Conservation (phyloP, 2,113 vertebrate genomes). For the Micromys minutus region DNA sequence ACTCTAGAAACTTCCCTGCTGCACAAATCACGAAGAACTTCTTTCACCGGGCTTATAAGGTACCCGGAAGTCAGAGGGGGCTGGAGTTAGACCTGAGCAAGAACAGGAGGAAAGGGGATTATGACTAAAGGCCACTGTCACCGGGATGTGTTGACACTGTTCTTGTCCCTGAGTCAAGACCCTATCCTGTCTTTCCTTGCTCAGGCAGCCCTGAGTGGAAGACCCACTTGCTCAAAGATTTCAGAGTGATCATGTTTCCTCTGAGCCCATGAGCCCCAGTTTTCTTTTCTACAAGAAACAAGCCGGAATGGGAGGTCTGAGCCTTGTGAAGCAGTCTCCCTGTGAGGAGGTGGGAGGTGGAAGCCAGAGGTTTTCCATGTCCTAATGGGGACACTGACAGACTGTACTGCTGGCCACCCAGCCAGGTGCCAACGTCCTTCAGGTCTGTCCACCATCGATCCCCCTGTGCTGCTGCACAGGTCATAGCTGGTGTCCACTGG, state of each 20-base stretch:
- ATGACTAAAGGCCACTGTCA: background rate
- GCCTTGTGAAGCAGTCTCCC: fast-evolving
- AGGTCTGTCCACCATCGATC: background rate
- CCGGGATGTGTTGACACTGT: background rate
- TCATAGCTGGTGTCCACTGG: background rate
- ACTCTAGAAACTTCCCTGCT: fast-evolving
- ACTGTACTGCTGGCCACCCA: background rate
- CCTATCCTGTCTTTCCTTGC: background rate
- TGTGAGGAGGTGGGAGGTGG: too few relatives aligned
- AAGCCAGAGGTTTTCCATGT: background rate
- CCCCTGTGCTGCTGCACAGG: background rate
- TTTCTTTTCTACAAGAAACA: background rate
- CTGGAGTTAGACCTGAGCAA: background rate
- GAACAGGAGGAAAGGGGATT: fast-evolving
- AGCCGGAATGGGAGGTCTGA: background rate
- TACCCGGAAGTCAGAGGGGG: background rate
- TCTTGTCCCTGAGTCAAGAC: background rate
- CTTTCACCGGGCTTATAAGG: background rate
- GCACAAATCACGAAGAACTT: fast-evolving
- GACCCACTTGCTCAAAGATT: background rate
- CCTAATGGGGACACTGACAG: too few relatives aligned
- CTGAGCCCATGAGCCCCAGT: background rate
- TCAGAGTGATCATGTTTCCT: background rate
- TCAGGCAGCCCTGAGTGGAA: background rate
- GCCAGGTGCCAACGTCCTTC: fast-evolving